A percentile compares a stretch with the other conserved stretches of the same genome.
phyloP scores from a whole-genome alignment of 92 coral and sea anemone genomes.

The Zoanthus sansibaricus region DNA sequence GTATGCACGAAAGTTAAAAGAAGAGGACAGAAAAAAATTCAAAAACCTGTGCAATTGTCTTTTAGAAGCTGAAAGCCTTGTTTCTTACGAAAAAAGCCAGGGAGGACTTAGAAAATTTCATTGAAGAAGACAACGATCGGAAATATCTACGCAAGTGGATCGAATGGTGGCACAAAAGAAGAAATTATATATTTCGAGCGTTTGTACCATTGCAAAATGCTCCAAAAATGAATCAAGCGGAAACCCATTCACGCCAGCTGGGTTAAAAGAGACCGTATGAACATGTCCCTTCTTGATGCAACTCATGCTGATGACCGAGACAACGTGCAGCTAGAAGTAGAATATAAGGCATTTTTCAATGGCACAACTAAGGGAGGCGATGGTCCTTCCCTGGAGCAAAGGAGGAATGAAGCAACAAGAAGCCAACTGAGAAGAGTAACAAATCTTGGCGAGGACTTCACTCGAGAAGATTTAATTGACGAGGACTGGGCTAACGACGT shows the following conservation, averaged over 20 bases:
- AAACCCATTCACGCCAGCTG: constrained; percentile 51
- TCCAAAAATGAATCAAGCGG: constrained; percentile 63
- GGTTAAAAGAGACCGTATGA: constrained; percentile 69
- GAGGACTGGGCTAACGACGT: background rate
- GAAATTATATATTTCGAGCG: constrained; percentile 62
- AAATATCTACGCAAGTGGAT: constrained; percentile 45
- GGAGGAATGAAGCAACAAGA: constrained; percentile 17
- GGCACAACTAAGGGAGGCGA: constrained; percentile 49
- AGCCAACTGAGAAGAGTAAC: constrained; percentile 30
- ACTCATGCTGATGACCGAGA: constrained; percentile 55
- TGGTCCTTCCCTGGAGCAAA: constrained; percentile 47
- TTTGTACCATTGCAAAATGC: constrained; percentile 43
- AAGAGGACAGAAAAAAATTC: constrained; percentile 51
- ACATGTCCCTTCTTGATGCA: constrained; percentile 60
- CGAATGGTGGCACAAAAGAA: constrained; percentile 68
- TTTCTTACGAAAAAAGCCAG: constrained; percentile 16
- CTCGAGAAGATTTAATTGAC: constrained; percentile 1
- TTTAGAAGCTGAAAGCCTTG: constrained; percentile 19
- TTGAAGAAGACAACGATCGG: background rate
- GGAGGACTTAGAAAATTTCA: constrained; percentile 16
- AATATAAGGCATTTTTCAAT: constrained; percentile 47
- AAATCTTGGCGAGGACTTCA: constrained; percentile 42
- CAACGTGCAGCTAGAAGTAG: constrained; percentile 54
- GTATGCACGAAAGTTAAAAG: constrained; percentile 56
- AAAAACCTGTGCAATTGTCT: constrained; percentile 28